Conservation (phyloP, 2,888 invertebrate genomes). For the Dolichopus griseipennis region DNA sequence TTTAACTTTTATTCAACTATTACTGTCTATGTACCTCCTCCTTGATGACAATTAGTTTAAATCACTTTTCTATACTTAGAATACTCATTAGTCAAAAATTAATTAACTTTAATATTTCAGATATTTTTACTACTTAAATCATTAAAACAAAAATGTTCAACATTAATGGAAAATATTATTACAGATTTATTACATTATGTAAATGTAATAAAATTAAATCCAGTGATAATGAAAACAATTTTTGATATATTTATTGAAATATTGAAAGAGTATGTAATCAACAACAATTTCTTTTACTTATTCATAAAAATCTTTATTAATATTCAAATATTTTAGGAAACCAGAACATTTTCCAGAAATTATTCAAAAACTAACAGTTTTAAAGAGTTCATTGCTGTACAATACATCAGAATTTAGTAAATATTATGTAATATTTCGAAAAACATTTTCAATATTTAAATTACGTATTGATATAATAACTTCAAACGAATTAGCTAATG, state of each 20-base stretch:
- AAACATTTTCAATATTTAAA: constrained; percentile 11
- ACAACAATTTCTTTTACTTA: background rate
- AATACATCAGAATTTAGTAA: background rate
- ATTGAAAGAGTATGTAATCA: constrained; percentile 8
- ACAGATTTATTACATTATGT: background rate
- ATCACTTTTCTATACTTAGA: too few relatives aligned
- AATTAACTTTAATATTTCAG: background rate
- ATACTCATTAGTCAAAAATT: too few relatives aligned
- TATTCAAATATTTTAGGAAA: background rate
- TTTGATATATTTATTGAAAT: constrained; percentile 13
- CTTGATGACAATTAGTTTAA: too few relatives aligned
- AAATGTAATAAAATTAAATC: background rate
- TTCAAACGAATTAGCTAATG: background rate
- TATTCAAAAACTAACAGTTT: background rate
- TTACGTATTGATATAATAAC: background rate
- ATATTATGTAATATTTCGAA: constrained; percentile 5
- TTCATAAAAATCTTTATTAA: background rate
- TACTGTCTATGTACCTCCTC: too few relatives aligned
- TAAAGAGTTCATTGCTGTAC: background rate
- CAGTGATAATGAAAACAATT: constrained; percentile 9
- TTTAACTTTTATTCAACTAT: too few relatives aligned
- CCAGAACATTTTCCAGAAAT: background rate
- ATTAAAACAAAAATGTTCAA: background rate
- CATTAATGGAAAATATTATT: background rate
- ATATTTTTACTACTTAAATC: constrained; percentile 1